These are phyloP conservation scores for Nibea albiflora DNA, from an alignment of 2,113 vertebrate species.

Conservation along the genomic window DNA sequence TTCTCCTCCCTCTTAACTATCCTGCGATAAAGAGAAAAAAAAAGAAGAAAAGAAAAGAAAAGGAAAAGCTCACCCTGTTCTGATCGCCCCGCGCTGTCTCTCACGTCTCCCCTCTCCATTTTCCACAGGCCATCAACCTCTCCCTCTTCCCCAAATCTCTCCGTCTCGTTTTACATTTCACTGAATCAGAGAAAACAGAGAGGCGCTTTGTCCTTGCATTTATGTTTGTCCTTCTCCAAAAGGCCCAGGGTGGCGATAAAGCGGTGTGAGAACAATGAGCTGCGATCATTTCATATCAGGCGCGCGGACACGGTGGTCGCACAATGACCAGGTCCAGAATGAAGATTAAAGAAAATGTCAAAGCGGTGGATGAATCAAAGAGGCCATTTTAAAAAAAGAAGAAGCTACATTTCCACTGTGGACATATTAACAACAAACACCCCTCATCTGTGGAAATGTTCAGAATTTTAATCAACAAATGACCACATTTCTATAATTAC, in stretches of 20 bases:
- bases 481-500: slow-evolving; percentile 16
- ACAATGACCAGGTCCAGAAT: slow-evolving; percentile 42
- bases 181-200: slow-evolving; percentile 74
- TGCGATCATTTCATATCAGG: slow-evolving; percentile 60
- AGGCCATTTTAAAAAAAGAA: not conserved
- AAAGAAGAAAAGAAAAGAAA: not conserved
- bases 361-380: not conserved
- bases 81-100: slow-evolving; percentile 33
- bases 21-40: not conserved
- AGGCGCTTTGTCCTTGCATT: slow-evolving; percentile 61
- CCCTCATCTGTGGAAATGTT: slow-evolving; percentile 7
- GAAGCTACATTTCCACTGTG: not conserved
- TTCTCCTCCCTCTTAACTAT: slow-evolving; percentile 6
- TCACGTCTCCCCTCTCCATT: slow-evolving; percentile 25
- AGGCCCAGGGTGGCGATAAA: slow-evolving; percentile 54
- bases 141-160: slow-evolving; percentile 29
- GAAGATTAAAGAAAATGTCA: slow-evolving; percentile 45
- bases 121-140: slow-evolving; percentile 59
- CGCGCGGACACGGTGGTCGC: not conserved
- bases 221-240: slow-evolving; percentile 64
- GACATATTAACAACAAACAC: not conserved
- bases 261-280: slow-evolving; percentile 42
- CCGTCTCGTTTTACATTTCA: slow-evolving; percentile 68
- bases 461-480: slow-evolving; percentile 16
- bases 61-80: not conserved